Base-by-base conservation (phyloP, 2,113 vertebrate genomes). In the Formicarius rufipectus region DNA sequence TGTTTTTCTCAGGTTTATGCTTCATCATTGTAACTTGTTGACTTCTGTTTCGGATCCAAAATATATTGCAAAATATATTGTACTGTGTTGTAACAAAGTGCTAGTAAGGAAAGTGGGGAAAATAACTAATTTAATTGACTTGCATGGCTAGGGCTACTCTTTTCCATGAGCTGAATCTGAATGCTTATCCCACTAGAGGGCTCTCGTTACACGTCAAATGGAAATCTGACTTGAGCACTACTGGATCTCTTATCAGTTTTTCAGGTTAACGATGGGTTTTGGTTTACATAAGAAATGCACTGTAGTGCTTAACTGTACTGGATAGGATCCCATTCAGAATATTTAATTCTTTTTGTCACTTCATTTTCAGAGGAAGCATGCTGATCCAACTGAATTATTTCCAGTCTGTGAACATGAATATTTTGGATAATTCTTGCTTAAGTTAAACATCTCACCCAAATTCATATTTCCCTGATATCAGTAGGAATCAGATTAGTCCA, bases 161-260 rank as follows among this genome's bases (percentile, higher is more conserved):
- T 30, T 44, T 14, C 25, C 22, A 1, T 0, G 13, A 56, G 15
- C 12, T 0, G 8, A 31, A 5, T 28, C 44, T 49, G 25, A 19
- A 58, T 52, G 56, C 8, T 17, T 22, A 10, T 66, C 96, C 97
- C 98, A 96, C 97, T 50, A 98, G 98, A 97, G 98, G 98, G 97
- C 97, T 89, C 93, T 96, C 95, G 80, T 68, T 87, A 69, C 97
- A 88, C 95, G 5, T 50, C 44, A 60, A 96, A 97, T 30, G 45
- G 67, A 96, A 74, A 85, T 16, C 23, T 2, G 60, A 39, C 47
- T 76, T 40, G 0, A 0, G 14, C 28, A 8, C 7, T 5, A 2
- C 37, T 21, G 35, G 3, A 10, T 75, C 23, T 55, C 30, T 6
- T 15, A 7, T 44, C 47, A 15, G 0, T 23, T 28, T 33, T 31